Percentiles rank a stretch among this genome's conserved stretches.
phyloP scores from a whole-genome alignment of 1,140 invertebrate species.

The Nasonia vitripennis region DNA sequence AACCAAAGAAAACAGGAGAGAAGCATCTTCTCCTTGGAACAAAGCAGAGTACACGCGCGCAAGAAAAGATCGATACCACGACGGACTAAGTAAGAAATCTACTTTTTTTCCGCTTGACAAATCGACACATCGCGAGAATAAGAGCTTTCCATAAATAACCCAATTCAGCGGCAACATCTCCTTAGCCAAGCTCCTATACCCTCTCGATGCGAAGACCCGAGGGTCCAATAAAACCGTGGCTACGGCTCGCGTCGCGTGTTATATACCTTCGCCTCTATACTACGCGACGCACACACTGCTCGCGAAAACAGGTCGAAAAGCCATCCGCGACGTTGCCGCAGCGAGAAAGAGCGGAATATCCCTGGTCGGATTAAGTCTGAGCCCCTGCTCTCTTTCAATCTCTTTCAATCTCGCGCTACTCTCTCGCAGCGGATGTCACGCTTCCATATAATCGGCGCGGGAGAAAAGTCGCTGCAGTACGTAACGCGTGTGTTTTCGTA shows the following conservation, averaged over 20 bases:
- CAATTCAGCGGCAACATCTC: conserved; percentile 17
- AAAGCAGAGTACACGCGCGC: background rate
- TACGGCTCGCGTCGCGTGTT: background rate
- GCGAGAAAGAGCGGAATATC: conserved; percentile 21
- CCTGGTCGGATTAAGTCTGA: conserved; percentile 36
- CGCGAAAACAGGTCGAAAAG: conserved; percentile 30
- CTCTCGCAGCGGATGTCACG: background rate
- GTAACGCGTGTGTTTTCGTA: background rate
- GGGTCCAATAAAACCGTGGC: conserved; percentile 31
- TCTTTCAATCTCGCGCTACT: conserved; percentile 10
- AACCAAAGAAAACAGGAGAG: background rate
- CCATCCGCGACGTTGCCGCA: conserved; percentile 9
- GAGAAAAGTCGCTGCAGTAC: conserved; percentile 50
- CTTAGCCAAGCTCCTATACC: background rate
- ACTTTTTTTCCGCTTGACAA: conserved; percentile 21
- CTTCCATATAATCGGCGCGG: background rate
- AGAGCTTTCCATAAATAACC: conserved; percentile 33
- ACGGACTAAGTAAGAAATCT: background rate
- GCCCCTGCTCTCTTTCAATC: conserved; percentile 42
- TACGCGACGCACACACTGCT: background rate
- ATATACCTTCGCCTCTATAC: background rate
- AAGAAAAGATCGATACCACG: background rate
- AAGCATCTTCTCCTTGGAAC: background rate
- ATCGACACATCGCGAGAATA: conserved; percentile 29
- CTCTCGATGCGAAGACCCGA: background rate